Percentiles rank a stretch among this genome's conserved stretches.
These are phyloP conservation scores for Gymnocypris eckloni DNA, from an alignment of 2,797 vertebrate species.

Conservation along the genomic window DNA sequence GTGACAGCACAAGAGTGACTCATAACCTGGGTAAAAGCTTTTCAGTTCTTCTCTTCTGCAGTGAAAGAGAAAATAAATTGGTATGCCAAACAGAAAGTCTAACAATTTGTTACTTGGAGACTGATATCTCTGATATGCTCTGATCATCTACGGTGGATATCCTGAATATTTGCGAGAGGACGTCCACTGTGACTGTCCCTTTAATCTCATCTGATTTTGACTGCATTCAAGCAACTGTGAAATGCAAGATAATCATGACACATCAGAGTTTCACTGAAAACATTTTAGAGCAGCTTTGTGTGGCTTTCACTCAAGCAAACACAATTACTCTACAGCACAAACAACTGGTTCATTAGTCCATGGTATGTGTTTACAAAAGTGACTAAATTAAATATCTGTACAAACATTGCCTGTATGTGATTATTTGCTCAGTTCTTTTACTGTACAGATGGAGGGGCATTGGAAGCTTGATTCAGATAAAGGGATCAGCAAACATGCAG, in stretches of 20 bases:
- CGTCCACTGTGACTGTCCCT: not conserved
- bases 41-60: slow-evolving; percentile 5
- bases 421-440: not conserved
- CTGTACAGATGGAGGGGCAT: slow-evolving; percentile 13
- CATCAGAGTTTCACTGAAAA: not conserved
- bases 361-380: not conserved
- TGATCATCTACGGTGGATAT: slow-evolving; percentile 4
- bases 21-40: slow-evolving; percentile 24
- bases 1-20: slow-evolving; percentile 1
- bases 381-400: not conserved
- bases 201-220: slow-evolving; percentile 8
- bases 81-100: slow-evolving; percentile 26
- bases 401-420: slow-evolving; percentile 7
- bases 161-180: not conserved
- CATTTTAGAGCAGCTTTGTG: not conserved
- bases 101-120: slow-evolving; percentile 9
- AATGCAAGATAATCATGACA: not conserved
- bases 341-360: slow-evolving; percentile 14
- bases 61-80: slow-evolving; percentile 14
- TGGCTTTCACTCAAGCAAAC: not conserved
- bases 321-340: not conserved
- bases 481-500: not conserved
- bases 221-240: not conserved
- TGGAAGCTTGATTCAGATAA: slow-evolving; percentile 24
- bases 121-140: not conserved